Percentiles rank a stretch among this genome's conserved stretches.
phyloP scores from a whole-genome alignment of 2,113 vertebrate species.

The Dasypus novemcinctus region DNA sequence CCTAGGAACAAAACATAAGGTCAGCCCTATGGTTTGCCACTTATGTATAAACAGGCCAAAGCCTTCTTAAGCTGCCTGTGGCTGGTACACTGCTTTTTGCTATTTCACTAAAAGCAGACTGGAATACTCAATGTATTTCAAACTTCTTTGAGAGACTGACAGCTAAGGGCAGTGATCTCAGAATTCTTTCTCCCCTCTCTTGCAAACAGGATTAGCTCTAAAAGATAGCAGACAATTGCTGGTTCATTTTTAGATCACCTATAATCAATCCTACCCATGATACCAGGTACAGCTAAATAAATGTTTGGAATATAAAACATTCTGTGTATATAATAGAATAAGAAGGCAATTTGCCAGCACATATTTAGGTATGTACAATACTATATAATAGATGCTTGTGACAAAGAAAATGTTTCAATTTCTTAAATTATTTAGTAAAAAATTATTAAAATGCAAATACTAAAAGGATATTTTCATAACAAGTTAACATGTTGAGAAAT shows the following conservation, averaged over 20 bases:
- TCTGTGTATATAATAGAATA: background rate
- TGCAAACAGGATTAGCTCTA: background rate
- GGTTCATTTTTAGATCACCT: constrained; percentile 7
- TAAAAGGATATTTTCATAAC: background rate
- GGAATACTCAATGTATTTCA: background rate
- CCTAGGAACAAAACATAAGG: background rate
- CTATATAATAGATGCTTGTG: background rate
- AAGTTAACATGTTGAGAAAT: background rate
- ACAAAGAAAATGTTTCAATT: constrained; percentile 35
- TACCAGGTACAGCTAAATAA: constrained; percentile 11
- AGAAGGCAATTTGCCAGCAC: background rate
- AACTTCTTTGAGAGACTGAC: background rate
- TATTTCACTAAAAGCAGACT: background rate
- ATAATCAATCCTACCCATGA: background rate
- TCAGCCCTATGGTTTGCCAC: background rate
- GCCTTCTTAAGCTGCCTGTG: background rate
- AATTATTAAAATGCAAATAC: background rate
- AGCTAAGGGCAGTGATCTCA: background rate
- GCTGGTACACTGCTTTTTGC: background rate
- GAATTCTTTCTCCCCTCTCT: constrained; percentile 8
- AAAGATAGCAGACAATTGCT: background rate
- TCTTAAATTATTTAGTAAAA: constrained; percentile 12
- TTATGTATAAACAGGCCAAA: constrained; percentile 22
- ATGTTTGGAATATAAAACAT: constrained; percentile 2
- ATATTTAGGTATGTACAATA: background rate